Percentiles rank a stretch among this genome's conserved stretches.
Evolutionary conservation across 2,113 vertebrate genomes (phyloP).

Genomic region (Harpagus bidentatus): DNA sequence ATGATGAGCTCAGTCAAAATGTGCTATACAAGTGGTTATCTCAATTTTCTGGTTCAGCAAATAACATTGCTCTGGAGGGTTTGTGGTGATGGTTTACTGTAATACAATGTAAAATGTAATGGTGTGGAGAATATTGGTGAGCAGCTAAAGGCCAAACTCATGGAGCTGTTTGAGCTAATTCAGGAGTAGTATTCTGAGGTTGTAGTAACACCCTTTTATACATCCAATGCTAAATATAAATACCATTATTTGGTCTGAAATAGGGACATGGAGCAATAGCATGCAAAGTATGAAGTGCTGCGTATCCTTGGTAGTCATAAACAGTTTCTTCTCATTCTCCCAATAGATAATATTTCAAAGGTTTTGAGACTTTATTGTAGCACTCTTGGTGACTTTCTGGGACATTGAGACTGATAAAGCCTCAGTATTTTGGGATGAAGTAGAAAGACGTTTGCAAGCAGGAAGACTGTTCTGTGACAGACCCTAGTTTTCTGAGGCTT

Average conservation of each 20-base stretch:
- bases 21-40: background rate
- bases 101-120: slow-evolving; percentile 16
- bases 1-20: background rate
- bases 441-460: background rate
- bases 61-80: slow-evolving; percentile 19
- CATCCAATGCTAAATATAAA: background rate
- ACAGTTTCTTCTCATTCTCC: background rate
- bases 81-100: background rate
- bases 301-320: background rate
- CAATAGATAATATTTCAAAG: background rate
- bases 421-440: background rate
- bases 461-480: background rate
- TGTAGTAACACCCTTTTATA: background rate
- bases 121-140: slow-evolving; percentile 11
- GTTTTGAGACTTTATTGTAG: background rate
- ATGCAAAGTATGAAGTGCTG: background rate
- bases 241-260: background rate
- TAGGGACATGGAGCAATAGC: background rate
- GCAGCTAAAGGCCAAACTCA: background rate
- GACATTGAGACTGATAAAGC: background rate
- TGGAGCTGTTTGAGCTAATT: background rate
- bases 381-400: background rate
- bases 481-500: background rate
- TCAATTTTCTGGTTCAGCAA: slow-evolving; percentile 47
- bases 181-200: background rate